Percentiles rank a stretch among this genome's conserved stretches.
Evolutionary conservation across 2,888 invertebrate genomes (phyloP).

Genomic region (Pheosia gnoma): DNA sequence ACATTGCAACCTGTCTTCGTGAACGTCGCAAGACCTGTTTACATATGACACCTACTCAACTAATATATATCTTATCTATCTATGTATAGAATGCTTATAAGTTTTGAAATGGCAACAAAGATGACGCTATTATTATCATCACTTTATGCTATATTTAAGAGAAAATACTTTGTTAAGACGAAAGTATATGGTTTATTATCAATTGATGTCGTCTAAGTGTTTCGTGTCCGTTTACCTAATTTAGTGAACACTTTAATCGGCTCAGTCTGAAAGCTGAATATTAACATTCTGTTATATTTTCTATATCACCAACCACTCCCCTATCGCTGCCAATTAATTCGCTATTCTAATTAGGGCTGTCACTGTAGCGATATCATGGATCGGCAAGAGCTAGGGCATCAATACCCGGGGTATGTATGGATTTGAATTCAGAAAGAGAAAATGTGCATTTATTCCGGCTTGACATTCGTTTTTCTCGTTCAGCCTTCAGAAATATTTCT

Average conservation of each 20-base stretch:
- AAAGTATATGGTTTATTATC: background rate
- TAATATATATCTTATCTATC: background rate
- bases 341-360: conserved; percentile 7
- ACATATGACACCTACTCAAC: conserved; percentile 1
- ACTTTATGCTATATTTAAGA: too few relatives aligned
- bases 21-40: conserved; percentile 1
- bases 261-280: background rate
- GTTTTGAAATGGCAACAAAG: too few relatives aligned
- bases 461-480: too few relatives aligned
- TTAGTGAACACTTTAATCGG: background rate
- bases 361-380: background rate
- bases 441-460: too few relatives aligned
- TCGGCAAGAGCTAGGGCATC: too few relatives aligned
- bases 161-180: background rate
- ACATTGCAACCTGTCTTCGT: background rate
- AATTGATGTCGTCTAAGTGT: background rate
- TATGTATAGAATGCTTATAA: background rate
- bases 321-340: conserved; percentile 5
- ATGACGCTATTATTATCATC: too few relatives aligned
- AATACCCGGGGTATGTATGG: too few relatives aligned
- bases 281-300: conserved; percentile 6
- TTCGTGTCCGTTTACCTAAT: background rate
- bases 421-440: too few relatives aligned
- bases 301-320: conserved; percentile 2
- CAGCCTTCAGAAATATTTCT: too few relatives aligned